Conservation (phyloP, 2,888 invertebrate species). For the Gryllus longicercus region DNA sequence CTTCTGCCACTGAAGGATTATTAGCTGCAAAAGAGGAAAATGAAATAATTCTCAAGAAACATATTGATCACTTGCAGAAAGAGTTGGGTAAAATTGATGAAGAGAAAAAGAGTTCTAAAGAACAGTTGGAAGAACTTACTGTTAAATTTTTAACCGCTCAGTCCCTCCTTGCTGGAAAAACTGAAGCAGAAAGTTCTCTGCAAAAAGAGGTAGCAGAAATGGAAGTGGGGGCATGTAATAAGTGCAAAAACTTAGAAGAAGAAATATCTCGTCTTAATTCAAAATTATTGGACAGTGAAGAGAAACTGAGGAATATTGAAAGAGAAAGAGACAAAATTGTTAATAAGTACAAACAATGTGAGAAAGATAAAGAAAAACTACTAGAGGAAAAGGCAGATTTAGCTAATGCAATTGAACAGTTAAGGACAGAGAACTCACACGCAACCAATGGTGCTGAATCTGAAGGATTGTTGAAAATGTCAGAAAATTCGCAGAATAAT, state of each 20-base stretch:
- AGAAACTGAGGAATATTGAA: slow-evolving; percentile 21
- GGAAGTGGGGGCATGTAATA: slow-evolving; percentile 19
- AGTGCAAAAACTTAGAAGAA: not conserved
- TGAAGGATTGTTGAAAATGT: no score
- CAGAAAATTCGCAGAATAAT: no score
- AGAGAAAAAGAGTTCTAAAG: not conserved
- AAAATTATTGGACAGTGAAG: not conserved
- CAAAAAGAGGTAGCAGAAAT: slow-evolving; percentile 27
- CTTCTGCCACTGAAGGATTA: slow-evolving; percentile 18
- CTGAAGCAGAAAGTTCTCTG: slow-evolving; percentile 25
- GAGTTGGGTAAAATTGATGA: not conserved
- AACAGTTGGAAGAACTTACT: slow-evolving; percentile 26
- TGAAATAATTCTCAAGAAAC: not conserved
- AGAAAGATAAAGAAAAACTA: not conserved
- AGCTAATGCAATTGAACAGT: no score
- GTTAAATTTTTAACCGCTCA: slow-evolving; percentile 29
- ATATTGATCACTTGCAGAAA: not conserved
- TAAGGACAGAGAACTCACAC: no score
- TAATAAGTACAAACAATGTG: not conserved
- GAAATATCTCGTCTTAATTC: slow-evolving; percentile 19
- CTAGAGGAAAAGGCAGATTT: not conserved
- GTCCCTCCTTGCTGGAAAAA: slow-evolving; percentile 29
- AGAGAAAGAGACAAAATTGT: not conserved
- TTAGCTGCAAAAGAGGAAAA: slow-evolving; percentile 21
- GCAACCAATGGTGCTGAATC: no score